phyloP scores from a whole-genome alignment of 2,888 invertebrate species.

The Acleris holmiana region DNA sequence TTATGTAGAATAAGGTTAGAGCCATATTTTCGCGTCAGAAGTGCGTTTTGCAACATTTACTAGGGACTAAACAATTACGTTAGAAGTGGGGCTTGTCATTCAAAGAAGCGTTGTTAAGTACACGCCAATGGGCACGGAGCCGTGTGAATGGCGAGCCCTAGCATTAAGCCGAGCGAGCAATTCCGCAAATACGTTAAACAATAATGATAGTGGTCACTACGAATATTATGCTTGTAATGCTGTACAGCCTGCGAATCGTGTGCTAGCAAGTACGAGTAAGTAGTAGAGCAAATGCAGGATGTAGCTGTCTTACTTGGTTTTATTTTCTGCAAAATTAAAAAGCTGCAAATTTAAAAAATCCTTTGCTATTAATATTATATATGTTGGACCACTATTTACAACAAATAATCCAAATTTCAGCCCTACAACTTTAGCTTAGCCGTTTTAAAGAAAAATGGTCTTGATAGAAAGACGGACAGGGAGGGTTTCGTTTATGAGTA shows the following conservation, averaged over 20 bases:
- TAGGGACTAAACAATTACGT: slow-evolving; percentile 64
- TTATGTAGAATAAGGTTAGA: no score
- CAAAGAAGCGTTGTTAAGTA: slow-evolving; percentile 67
- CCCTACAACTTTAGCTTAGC: no score
- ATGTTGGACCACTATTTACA: no score
- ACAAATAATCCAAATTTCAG: no score
- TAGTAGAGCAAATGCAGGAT: no score
- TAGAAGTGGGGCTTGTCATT: slow-evolving; percentile 69
- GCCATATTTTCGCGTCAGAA: slow-evolving; percentile 29
- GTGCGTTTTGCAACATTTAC: slow-evolving; percentile 39
- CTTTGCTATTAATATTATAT: no score
- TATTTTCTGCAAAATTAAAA: no score
- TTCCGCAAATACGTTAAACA: slow-evolving; percentile 70
- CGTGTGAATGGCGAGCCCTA: slow-evolving; percentile 64
- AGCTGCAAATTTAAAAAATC: no score
- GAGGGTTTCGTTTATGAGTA: no score
- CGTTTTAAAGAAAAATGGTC: no score
- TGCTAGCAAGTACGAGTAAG: neutral
- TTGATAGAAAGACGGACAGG: no score
- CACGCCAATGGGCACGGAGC: slow-evolving; percentile 56
- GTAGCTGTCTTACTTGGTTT: no score
- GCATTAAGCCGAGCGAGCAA: slow-evolving; percentile 65
- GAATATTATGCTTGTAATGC: slow-evolving; percentile 66
- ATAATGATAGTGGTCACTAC: slow-evolving; percentile 66
- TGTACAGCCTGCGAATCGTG: slow-evolving; percentile 40